A percentile compares a stretch with the other conserved stretches of the same genome.
These are phyloP conservation scores for Petrolisthes cinctipes DNA, from an alignment of 2,888 invertebrate species.

Conservation along the genomic window DNA sequence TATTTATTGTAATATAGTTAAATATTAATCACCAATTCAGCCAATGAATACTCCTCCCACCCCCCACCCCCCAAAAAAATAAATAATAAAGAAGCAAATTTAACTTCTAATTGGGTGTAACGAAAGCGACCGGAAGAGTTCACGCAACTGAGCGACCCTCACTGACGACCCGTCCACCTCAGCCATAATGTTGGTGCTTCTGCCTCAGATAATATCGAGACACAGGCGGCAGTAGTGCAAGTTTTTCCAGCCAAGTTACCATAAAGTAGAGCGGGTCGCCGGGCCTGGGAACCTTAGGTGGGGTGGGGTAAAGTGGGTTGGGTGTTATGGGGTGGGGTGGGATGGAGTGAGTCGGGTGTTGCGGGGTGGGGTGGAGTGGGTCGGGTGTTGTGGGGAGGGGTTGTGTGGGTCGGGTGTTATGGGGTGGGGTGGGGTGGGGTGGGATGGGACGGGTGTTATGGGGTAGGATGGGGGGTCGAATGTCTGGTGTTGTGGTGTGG, in stretches of 20 bases:
- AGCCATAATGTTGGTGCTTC: slow-evolving; percentile 14
- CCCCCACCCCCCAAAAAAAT: too few relatives aligned
- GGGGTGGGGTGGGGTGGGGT: background rate
- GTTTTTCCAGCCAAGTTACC: slow-evolving; percentile 21
- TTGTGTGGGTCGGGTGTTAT: background rate
- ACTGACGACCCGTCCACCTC: background rate
- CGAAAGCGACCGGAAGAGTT: background rate
- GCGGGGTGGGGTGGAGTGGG: background rate
- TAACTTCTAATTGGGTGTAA: background rate
- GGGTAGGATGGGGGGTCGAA: background rate
- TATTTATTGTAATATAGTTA: too few relatives aligned
- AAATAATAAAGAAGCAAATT: too few relatives aligned
- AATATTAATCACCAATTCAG: too few relatives aligned
- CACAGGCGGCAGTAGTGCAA: background rate
- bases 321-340: background rate
- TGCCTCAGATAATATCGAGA: slow-evolving; percentile 19
- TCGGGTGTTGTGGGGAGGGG: background rate
- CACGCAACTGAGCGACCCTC: background rate
- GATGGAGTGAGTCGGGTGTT: background rate
- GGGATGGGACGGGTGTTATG: background rate
- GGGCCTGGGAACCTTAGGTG: background rate
- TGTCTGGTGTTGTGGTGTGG: background rate
- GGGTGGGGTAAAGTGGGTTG: background rate
- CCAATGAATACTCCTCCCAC: too few relatives aligned
- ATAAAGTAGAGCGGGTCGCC: background rate